Conservation (phyloP, 2,888 invertebrate genomes). For the Volucella inanis region DNA sequence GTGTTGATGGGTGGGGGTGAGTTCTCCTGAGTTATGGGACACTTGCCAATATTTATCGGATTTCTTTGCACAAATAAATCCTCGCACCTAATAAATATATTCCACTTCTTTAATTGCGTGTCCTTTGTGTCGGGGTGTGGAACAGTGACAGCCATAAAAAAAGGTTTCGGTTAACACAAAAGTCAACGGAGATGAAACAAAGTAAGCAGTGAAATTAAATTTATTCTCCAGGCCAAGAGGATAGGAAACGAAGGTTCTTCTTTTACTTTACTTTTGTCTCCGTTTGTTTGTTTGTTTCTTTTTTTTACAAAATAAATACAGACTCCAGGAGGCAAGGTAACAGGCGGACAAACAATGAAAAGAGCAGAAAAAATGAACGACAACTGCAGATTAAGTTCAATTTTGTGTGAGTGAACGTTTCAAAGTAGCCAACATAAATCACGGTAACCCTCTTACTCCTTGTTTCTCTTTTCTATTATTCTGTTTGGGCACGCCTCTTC, state of each 20-base stretch:
- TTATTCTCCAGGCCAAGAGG: conserved; percentile 17
- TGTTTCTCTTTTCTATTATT: background rate
- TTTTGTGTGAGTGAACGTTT: conserved; percentile 13
- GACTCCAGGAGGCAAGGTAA: background rate
- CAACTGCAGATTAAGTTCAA: conserved; percentile 15
- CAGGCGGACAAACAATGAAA: conserved; percentile 17
- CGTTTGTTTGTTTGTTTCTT: background rate
- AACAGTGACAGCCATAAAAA: background rate
- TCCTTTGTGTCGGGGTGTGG: background rate
- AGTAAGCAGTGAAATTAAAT: background rate
- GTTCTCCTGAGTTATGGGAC: too few species aligned
- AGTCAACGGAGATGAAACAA: background rate
- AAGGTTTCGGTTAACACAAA: background rate
- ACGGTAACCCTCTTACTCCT: conserved; percentile 17
- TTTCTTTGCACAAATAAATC: background rate
- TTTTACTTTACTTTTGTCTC: background rate
- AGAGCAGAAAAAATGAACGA: too few species aligned
- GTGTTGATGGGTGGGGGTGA: too few species aligned
- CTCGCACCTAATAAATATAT: conserved; percentile 9
- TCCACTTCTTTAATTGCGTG: background rate
- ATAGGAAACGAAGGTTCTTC: background rate
- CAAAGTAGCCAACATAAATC: conserved; percentile 32
- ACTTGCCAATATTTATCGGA: background rate
- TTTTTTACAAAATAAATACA: background rate
- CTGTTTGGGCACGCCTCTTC: background rate